Evolutionary conservation across 2,113 vertebrate genomes (phyloP).

Genomic region (Tamias sibiricus): DNA sequence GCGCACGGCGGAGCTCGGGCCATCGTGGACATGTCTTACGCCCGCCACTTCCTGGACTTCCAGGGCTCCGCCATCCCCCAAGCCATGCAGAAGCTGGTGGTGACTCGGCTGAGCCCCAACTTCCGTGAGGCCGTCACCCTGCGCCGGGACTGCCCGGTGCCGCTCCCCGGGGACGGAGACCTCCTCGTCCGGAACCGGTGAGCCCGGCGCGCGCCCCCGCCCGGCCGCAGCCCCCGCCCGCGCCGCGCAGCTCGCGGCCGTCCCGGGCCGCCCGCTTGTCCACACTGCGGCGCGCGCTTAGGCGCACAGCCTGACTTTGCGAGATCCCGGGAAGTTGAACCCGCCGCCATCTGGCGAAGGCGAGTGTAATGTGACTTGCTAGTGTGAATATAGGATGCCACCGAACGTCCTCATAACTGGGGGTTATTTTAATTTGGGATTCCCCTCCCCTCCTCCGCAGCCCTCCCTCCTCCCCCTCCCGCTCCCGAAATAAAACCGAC

Average conservation of each 20-base stretch:
- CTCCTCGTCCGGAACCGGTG: conserved; percentile 96
- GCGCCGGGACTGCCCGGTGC: conserved; percentile 88
- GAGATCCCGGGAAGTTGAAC: conserved; percentile 80
- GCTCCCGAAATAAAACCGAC: conserved; percentile 71
- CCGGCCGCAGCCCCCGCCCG: neutral
- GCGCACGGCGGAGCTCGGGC: conserved; percentile 79
- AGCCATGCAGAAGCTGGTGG: conserved; percentile 94
- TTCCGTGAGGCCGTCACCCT: conserved; percentile 92
- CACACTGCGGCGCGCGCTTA: neutral
- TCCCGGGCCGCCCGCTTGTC: conserved; percentile 29
- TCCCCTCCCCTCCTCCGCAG: conserved; percentile 68
- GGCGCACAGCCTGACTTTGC: conserved; percentile 60
- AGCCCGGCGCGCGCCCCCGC: conserved; percentile 83
- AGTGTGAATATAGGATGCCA: conserved; percentile 73
- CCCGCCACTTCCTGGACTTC: conserved; percentile 96
- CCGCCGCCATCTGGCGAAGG: conserved; percentile 89
- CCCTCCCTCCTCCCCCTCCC: conserved; percentile 65
- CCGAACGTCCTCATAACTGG: conserved; percentile 42
- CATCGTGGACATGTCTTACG: conserved; percentile 95
- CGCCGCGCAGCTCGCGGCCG: neutral
- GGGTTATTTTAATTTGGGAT: conserved; percentile 76
- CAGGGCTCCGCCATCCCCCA: conserved; percentile 93
- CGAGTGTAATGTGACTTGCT: conserved; percentile 78
- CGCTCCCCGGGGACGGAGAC: conserved; percentile 93
- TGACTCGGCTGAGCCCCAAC: conserved; percentile 91